A percentile compares a stretch with the other conserved stretches of the same genome.
These are phyloP conservation scores for Laticauda laticaudata DNA, from an alignment of 2,113 vertebrate species.

Conservation along the genomic window DNA sequence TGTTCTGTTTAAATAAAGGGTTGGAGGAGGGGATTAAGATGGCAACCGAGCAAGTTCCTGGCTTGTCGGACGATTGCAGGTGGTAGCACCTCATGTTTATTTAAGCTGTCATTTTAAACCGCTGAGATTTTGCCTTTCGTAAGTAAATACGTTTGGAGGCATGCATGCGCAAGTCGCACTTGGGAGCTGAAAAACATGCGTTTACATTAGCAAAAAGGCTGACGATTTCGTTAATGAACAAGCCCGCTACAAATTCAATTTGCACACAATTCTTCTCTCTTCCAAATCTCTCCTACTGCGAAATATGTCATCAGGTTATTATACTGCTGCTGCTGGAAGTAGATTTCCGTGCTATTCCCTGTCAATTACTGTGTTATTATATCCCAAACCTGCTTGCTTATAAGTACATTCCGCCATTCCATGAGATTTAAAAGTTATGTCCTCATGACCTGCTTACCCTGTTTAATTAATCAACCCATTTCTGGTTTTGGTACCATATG, in stretches of 20 bases:
- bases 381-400: not conserved
- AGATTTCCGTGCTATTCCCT: not conserved
- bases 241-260: not conserved
- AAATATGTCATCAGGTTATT: not conserved
- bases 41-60: not conserved
- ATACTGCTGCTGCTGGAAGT: not conserved
- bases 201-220: not conserved
- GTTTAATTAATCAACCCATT: not conserved
- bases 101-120: conserved; percentile 11
- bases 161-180: not conserved
- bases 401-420: not conserved
- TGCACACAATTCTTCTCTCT: not conserved
- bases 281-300: not conserved
- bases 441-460: not conserved
- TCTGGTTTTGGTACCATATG: not conserved
- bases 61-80: not conserved
- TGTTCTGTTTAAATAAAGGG: conserved; percentile 7
- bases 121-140: not conserved
- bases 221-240: not conserved
- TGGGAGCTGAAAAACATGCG: not conserved
- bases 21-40: not conserved
- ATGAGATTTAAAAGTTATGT: not conserved
- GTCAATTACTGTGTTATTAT: not conserved
- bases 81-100: not conserved
- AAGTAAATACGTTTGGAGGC: not conserved